Conservation (phyloP, 2,113 vertebrate species). For the Patagioenas fasciata region DNA sequence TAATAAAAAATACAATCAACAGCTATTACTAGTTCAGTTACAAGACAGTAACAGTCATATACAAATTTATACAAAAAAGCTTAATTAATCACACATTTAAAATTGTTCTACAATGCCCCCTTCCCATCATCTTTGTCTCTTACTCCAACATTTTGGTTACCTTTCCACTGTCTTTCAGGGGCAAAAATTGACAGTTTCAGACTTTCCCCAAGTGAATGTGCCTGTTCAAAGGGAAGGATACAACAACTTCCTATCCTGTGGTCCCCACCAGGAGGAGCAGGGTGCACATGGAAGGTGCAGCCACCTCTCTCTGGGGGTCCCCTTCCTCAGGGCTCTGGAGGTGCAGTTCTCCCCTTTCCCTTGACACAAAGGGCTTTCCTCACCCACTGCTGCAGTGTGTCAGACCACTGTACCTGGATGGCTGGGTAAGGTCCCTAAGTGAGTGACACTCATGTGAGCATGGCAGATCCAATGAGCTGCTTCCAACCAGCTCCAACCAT, state of each 20-base stretch:
- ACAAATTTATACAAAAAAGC: background rate
- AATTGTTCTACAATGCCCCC: background rate
- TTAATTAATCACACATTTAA: background rate
- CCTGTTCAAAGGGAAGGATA: background rate
- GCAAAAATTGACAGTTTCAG: background rate
- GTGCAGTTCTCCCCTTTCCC: background rate
- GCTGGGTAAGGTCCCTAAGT: rapidly evolving
- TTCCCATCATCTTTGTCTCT: background rate
- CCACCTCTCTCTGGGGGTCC: rapidly evolving
- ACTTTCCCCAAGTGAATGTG: background rate
- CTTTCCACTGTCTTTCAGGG: background rate
- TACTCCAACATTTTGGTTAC: background rate
- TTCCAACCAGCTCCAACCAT: background rate
- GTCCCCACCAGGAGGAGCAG: rapidly evolving
- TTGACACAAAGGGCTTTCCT: background rate
- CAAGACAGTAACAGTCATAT: background rate
- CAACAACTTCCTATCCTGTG: background rate
- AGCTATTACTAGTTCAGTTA: background rate
- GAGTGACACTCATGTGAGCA: background rate
- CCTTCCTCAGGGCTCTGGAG: too few species aligned
- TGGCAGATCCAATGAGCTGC: background rate
- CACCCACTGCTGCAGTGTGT: background rate
- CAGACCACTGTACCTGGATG: background rate
- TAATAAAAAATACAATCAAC: background rate
- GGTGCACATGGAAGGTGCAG: rapidly evolving